Conservation (phyloP, 2,888 invertebrate genomes). For the Eupithecia vulgata region DNA sequence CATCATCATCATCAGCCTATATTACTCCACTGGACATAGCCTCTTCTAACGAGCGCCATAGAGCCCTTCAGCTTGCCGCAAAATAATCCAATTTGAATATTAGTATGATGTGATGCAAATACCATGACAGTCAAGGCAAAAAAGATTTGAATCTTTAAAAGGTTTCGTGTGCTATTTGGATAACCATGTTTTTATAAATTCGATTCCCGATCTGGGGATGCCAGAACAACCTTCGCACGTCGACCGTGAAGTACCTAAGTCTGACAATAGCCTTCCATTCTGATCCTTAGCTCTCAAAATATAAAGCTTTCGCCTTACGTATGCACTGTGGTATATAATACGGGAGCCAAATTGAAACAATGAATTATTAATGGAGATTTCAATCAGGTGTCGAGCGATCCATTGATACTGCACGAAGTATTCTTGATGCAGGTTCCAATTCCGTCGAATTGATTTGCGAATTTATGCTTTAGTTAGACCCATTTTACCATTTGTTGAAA, state of each 20-base stretch:
- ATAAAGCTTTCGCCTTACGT: background rate
- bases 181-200: background rate
- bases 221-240: background rate
- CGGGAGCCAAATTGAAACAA: slow-evolving; percentile 48
- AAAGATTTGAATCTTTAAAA: background rate
- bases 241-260: background rate
- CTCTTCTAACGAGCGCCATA: too few relatives aligned
- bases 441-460: slow-evolving; percentile 52
- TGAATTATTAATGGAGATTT: slow-evolving; percentile 61
- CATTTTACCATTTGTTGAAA: too few relatives aligned
- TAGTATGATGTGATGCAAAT: background rate
- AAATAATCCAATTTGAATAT: too few relatives aligned
- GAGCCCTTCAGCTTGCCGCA: too few relatives aligned
- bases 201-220: background rate
- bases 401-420: slow-evolving; percentile 45
- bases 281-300: background rate
- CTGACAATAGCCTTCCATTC: background rate
- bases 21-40: too few relatives aligned
- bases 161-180: background rate
- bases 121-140: background rate
- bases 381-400: slow-evolving; percentile 52
- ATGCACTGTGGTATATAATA: slow-evolving; percentile 8
- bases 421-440: slow-evolving; percentile 51
- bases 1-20: too few relatives aligned
- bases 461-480: slow-evolving; percentile 46